These are phyloP conservation scores for Meandrusa payeni DNA, from an alignment of 2,888 invertebrate species.

Conservation along the genomic window DNA sequence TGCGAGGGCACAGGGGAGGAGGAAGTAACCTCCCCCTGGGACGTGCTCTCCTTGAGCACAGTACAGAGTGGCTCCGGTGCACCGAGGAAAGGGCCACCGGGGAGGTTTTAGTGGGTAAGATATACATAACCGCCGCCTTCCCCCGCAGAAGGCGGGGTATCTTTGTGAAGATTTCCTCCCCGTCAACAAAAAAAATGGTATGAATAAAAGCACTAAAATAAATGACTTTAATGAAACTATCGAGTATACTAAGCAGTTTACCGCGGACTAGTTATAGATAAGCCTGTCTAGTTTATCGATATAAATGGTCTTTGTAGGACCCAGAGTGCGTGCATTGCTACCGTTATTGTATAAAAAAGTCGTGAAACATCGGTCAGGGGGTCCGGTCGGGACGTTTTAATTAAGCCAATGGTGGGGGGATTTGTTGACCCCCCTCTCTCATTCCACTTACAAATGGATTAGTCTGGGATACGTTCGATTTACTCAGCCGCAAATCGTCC, in stretches of 20 bases:
- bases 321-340: slow-evolving; percentile 12
- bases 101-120: no score
- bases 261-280: not conserved
- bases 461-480: slow-evolving; percentile 57
- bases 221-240: no score
- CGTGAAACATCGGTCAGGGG: slow-evolving; percentile 35
- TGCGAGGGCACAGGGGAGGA: no score
- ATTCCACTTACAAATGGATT: slow-evolving; percentile 64
- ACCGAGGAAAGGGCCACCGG: no score
- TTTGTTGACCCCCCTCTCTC: slow-evolving; percentile 1
- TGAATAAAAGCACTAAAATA: no score
- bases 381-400: slow-evolving; percentile 58
- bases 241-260: not conserved
- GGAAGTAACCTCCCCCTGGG: no score
- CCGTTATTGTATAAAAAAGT: slow-evolving; percentile 29
- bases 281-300: slow-evolving; percentile 2
- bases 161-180: no score
- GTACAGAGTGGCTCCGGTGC: no score
- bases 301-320: not conserved
- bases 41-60: no score
- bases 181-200: no score
- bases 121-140: no score
- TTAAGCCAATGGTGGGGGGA: slow-evolving; percentile 61
- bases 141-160: no score
- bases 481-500: slow-evolving; percentile 39